Percentiles rank a stretch among this genome's conserved stretches.
Conservation (phyloP, 2,888 invertebrate genomes). For the Keiferia lycopersicella region DNA sequence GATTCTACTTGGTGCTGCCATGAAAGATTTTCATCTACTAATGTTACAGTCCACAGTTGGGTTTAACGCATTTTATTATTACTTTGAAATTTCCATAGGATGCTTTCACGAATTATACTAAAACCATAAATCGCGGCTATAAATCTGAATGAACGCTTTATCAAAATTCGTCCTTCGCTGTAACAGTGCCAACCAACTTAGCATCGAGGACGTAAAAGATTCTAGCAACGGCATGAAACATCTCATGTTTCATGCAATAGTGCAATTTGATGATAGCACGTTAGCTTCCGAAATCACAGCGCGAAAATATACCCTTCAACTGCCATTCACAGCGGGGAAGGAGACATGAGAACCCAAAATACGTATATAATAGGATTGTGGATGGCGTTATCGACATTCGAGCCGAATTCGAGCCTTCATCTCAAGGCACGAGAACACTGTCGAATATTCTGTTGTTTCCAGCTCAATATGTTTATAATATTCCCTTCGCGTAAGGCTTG, state of each 20-base stretch:
- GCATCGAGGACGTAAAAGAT: background rate
- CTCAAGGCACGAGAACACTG: background rate
- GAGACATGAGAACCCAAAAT: background rate
- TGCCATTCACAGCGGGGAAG: constrained; percentile 12
- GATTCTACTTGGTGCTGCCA: too few relatives aligned
- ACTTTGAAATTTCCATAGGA: background rate
- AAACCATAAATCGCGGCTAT: constrained; percentile 1
- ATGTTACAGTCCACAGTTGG: background rate
- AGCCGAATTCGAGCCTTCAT: constrained; percentile 14
- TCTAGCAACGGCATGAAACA: background rate
- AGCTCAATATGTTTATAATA: constrained; percentile 23
- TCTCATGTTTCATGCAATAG: constrained; percentile 14
- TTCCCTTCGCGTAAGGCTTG: constrained; percentile 5
- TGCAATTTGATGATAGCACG: constrained; percentile 2
- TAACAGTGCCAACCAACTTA: constrained; percentile 1
- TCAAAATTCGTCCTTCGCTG: background rate
- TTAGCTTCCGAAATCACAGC: constrained; percentile 1
- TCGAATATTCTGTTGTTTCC: constrained; percentile 13
- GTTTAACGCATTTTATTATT: too few relatives aligned
- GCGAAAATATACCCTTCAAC: constrained; percentile 3
- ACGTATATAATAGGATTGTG: constrained; percentile 19
- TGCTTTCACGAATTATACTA: background rate
- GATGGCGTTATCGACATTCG: constrained; percentile 16
- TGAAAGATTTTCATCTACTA: too few relatives aligned
- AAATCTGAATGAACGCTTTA: constrained; percentile 6